A percentile compares a stretch with the other conserved stretches of the same genome.
These are phyloP conservation scores for Pseudochirops corinnae DNA, from an alignment of 2,797 vertebrate species.

Conservation along the genomic window DNA sequence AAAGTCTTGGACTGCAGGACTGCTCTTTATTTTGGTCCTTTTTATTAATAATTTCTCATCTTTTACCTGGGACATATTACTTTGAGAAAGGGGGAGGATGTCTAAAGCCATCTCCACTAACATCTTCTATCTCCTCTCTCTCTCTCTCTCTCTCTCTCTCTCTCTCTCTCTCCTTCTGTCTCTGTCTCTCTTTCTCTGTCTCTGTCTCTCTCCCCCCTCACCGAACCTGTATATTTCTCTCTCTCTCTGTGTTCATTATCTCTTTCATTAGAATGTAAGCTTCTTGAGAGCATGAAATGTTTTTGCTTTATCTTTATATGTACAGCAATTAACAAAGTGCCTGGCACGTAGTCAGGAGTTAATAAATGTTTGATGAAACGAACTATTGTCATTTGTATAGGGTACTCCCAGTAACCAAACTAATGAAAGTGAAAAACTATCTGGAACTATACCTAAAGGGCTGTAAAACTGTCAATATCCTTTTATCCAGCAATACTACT, in stretches of 20 bases:
- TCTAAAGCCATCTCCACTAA: not conserved
- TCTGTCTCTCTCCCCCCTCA: no score
- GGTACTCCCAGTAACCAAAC: not conserved
- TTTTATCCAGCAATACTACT: not conserved
- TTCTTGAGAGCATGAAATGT: not conserved
- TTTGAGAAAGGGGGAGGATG: not conserved
- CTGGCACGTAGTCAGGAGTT: not conserved
- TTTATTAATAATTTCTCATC: not conserved
- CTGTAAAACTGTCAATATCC: not conserved
- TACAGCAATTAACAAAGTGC: not conserved
- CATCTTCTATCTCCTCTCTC: not conserved
- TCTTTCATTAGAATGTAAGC: not conserved
- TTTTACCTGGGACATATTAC: not conserved
- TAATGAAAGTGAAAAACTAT: not conserved
- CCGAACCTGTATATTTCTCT: no score
- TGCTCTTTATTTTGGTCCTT: not conserved
- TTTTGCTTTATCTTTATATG: not conserved
- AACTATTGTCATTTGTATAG: not conserved
- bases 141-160: no score
- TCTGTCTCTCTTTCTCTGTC: no score
- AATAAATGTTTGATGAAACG: not conserved
- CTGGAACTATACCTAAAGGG: not conserved
- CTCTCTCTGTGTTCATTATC: not conserved
- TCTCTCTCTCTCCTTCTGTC: no score
- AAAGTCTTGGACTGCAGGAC: not conserved